Base-by-base conservation (phyloP, 2,888 invertebrate genomes). In the Muscina levida region DNA sequence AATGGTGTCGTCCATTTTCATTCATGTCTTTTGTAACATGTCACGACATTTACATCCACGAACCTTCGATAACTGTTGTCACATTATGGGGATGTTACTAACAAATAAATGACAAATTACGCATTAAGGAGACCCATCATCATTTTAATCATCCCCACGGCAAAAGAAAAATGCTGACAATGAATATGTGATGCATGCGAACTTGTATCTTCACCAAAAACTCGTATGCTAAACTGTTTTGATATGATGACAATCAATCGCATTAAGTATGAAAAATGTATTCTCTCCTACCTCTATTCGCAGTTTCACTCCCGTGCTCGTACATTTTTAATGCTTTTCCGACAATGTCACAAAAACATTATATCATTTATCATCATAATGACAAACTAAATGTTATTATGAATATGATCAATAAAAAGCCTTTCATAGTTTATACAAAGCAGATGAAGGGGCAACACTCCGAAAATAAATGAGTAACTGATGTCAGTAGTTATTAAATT, bases 71-170 rank as follows among this genome's bases (percentile, higher is more conserved):
- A n/a, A n/a, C 13, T 22, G 24, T 13, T 22, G 53, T 53, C 53
- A 53, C 24, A 24, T 53, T 2, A 42, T 10, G 62, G 22, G 66
- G 59, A 56, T 71, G 51, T 46, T 59, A 19, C 59, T 1, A 71
- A 57, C 42, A 71, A 53, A 59, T 67, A 57, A 71, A 79, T 74
- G 73, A 79, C 74, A 78, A 78, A 78, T 78, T 78, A 65, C 66
- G 8, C n/a, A 48, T 71, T 70, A 46, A 44, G 46, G 24, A 70
- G 8, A 65, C 44, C 62, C 24, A 57, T 46, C 56, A 48, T 0
- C 1, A 17, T 2, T 48, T n/a, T n/a, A n/a, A n/a, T n/a, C n/a
- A 39, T 39, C 31, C 31, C 31, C 17, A 26, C 37, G 46, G 19
- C 39, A 37, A 19, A 66, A 10, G 31, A 8, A 31, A 3, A 8